Evolutionary conservation across 2,113 vertebrate genomes (phyloP), one percentile per base, ranked within the genome.

Genomic region (Picathartes gymnocephalus): DNA sequence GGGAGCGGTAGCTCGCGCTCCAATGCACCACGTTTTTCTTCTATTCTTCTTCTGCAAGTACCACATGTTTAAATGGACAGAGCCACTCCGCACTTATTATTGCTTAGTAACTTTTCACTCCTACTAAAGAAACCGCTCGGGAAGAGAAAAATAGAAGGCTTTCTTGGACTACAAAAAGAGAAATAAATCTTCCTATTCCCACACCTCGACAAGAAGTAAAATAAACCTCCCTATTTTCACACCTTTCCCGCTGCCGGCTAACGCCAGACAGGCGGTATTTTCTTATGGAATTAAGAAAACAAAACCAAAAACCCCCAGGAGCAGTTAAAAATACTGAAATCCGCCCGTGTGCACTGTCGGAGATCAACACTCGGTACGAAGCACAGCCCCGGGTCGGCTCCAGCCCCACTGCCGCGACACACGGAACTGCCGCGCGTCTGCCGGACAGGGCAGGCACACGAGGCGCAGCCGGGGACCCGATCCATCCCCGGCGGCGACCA

Each of bases 341-440:
- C 25, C 2, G 4, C 1, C 6, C 5, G 13, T 6, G 17, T 0
- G 62, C 57, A n/a, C 19, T 2, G 4, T 2, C 2, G 5, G 6
- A 14, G 31, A 1, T 47, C 61, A 5, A 0, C 4, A 1, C 0
- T 1, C 6, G 31, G 17, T 4, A 3, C 1, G 10, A 6, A 16
- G 40, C 3, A 9, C 37, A 4, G 5, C 6, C 22, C 1, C 6
- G 6, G 45, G 18, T 64, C 3, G 54, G 9, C 62, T 13, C 16
- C 10, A 4, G 64, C 68, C 3, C 31, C 48, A 3, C 31, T 3
- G 64, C 70, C 44, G 10, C 10, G 11, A 39, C 47, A 51, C 47
- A 3, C 6, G 11, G 15, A 35, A 30, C 3, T 0, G 30, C 71
- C 2, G 37, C 23, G 27, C 42, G 51, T 9, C 68, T 11, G 57